Evolutionary conservation across 2,888 invertebrate species (phyloP), one percentile per base, ranked within the genome.

Genomic region (Phalangium opilio): DNA sequence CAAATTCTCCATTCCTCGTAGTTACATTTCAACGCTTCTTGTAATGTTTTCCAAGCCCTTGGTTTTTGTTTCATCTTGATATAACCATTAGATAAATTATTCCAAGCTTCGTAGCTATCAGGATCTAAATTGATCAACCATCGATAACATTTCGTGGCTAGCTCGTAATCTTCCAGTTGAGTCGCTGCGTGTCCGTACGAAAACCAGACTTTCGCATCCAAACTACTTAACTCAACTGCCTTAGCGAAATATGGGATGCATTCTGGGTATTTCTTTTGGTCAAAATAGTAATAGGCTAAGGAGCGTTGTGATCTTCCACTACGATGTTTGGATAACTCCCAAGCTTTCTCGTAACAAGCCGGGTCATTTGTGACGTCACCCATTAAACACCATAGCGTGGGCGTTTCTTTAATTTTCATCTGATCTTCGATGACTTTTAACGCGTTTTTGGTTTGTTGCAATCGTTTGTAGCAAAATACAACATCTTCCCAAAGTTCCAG

Each of bases 81-180:
- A 59, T 93, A 87, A 3, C 87, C 86, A 62, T 93, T 89, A 12
- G 91, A 89, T 49, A 98, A 70, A 66, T 98, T 98, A 67, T 91
- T 96, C 98, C 96, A 98, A 0, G 90, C 90, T 68, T 96, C 93
- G 65, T 87, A 95, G 46, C 83, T 83, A 58, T 75, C 75, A 52
- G 69, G 81, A 59, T 93, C 90, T n/a, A 95, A 70, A 55, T 77
- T 77, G 14, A 89, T 85, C 63, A 87, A 90, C 43, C 80, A 75
- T 41, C 85, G 74, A 65, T 93, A 95, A 0, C 87, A 85, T 21
- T 75, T 77, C 0, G 83, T 86, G 0, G 89, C 83, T 11, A 77
- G 62, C 58, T 82, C 79, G 84, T 86, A 89, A 51, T 82, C 74
- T 62, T 85, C 81, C 0, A 74, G 70, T 61, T 75, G 72, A 47